Conservation (phyloP, 2,888 invertebrate species). For the Sesia apiformis region DNA sequence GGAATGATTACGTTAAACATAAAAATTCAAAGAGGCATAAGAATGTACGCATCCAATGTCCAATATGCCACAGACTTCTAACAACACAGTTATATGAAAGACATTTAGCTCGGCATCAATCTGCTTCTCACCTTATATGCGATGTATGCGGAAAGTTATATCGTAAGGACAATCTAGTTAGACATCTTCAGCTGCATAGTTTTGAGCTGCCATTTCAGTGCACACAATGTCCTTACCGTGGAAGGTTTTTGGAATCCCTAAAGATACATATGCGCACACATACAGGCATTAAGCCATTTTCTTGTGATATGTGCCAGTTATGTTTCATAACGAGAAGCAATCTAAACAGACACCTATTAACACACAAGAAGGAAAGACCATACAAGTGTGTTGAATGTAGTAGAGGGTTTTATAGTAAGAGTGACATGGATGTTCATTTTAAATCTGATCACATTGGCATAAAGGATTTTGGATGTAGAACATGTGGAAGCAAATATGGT, state of each 20-base stretch:
- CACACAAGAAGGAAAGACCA: conserved; percentile 37
- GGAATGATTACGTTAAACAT: conserved; percentile 19
- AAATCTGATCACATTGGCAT: conserved; percentile 41
- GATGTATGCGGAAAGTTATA: conserved; percentile 46
- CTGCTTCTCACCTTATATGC: conserved; percentile 33
- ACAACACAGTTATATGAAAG: conserved; percentile 28
- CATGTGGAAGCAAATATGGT: conserved; percentile 46
- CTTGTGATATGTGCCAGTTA: conserved; percentile 39
- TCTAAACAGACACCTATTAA: conserved; percentile 42
- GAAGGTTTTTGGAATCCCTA: conserved; percentile 37
- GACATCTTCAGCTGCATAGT: conserved; percentile 37
- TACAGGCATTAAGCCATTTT: conserved; percentile 41
- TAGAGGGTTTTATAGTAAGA: conserved; percentile 35
- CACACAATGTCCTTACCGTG: conserved; percentile 38
- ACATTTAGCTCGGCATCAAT: conserved; percentile 26
- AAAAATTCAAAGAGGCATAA: conserved; percentile 21
- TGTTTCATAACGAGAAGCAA: conserved; percentile 44
- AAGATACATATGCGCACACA: conserved; percentile 44
- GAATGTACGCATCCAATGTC: conserved; percentile 25
- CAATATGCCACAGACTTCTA: conserved; percentile 19
- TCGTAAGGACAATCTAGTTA: conserved; percentile 38
- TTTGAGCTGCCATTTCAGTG: conserved; percentile 40
- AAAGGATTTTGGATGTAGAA: conserved; percentile 34
- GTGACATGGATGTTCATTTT: conserved; percentile 38
- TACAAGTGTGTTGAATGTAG: conserved; percentile 40